Conservation (phyloP, 2,888 invertebrate species). For the Phoenoteleia sp. region DNA sequence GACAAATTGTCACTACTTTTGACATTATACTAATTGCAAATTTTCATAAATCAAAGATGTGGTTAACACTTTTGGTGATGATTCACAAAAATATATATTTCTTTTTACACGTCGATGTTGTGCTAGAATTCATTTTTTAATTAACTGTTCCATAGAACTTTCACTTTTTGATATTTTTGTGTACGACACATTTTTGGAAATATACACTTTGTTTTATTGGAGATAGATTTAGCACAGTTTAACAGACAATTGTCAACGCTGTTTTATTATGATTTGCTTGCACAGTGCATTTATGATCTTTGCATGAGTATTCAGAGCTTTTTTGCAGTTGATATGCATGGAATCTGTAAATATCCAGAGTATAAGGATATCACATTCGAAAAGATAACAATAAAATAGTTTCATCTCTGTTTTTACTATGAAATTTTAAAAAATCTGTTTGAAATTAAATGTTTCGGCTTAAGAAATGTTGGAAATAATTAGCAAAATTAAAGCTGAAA, state of each 20-base stretch:
- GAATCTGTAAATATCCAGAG: not conserved
- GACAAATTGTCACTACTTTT: not conserved
- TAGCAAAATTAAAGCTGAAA: too few species aligned
- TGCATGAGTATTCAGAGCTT: conserved; percentile 41
- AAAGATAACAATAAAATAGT: not conserved
- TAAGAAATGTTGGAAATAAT: too few species aligned
- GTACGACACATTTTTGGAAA: too few species aligned
- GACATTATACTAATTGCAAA: not conserved
- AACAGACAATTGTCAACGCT: not conserved
- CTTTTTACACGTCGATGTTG: conserved; percentile 5
- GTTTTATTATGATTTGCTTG: not conserved
- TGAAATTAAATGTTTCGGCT: too few species aligned
- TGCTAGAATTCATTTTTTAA: not conserved
- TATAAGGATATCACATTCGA: not conserved
- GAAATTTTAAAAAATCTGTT: too few species aligned
- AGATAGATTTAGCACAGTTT: not conserved
- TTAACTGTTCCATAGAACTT: not conserved
- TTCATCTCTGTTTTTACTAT: not conserved
- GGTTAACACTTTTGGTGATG: conserved; percentile 31
- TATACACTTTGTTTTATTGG: not conserved
- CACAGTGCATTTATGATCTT: conserved; percentile 24
- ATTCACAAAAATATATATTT: conserved; percentile 22
- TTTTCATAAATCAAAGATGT: not conserved
- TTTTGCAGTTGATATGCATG: not conserved
- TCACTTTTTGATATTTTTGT: not conserved